Conservation (phyloP, 2,888 invertebrate genomes). For the Barypeithes pellucidus region DNA sequence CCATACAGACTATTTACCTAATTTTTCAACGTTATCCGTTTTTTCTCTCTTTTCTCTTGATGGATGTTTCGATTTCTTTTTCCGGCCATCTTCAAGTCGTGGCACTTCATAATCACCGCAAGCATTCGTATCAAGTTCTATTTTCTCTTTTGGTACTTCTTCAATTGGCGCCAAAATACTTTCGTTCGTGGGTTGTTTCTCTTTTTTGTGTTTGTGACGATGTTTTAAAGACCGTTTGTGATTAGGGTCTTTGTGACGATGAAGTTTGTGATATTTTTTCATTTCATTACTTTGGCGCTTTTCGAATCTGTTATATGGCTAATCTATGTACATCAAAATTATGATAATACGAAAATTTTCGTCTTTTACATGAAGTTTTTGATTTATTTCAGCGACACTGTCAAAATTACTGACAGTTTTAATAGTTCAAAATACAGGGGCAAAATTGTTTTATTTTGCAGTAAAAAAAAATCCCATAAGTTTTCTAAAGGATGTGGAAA, state of each 20-base stretch:
- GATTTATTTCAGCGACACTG: slow-evolving; percentile 4
- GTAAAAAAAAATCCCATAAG: no score
- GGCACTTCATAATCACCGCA: slow-evolving; percentile 35
- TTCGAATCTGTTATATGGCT: background rate
- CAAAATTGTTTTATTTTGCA: no score
- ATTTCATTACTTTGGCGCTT: slow-evolving; percentile 18
- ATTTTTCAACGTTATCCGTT: slow-evolving; percentile 19
- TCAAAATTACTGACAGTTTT: slow-evolving; percentile 16
- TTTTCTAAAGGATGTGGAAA: no score
- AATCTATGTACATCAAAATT: background rate
- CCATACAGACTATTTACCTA: no score
- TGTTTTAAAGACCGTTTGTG: slow-evolving; percentile 33
- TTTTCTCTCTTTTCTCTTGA: background rate
- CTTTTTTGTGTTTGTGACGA: slow-evolving; percentile 24
- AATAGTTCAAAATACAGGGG: no score
- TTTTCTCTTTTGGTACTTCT: slow-evolving; percentile 31
- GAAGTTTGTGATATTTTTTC: slow-evolving; percentile 46
- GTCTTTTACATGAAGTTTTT: background rate
- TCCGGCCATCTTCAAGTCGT: background rate
- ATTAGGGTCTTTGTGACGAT: slow-evolving; percentile 30
- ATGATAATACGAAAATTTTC: slow-evolving; percentile 5
- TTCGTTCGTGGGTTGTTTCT: background rate
- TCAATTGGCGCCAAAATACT: slow-evolving; percentile 19
- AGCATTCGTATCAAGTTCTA: slow-evolving; percentile 37
- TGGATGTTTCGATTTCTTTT: slow-evolving; percentile 21